phyloP scores from a whole-genome alignment of 2,113 vertebrate genomes.

The Hippocampus abdominalis region DNA sequence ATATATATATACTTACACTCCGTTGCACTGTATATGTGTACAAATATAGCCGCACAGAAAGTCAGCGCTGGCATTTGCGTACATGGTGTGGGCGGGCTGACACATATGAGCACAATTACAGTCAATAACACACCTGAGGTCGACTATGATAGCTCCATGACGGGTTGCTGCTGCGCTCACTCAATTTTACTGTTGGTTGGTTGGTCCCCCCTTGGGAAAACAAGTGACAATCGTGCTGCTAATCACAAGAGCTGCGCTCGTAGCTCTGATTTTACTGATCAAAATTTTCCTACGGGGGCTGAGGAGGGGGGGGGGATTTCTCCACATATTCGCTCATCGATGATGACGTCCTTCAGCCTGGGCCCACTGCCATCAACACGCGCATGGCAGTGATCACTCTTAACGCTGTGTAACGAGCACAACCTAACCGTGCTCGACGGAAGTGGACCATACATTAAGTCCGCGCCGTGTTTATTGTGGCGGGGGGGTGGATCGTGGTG shows the following conservation, averaged over 20 bases:
- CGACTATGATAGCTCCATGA: conserved; percentile 38
- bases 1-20: conserved; percentile 58
- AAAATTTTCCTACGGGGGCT: conserved; percentile 21
- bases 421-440: conserved; percentile 35
- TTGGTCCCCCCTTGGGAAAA: conserved; percentile 21
- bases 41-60: conserved; percentile 27
- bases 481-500: background rate
- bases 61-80: background rate
- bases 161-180: conserved; percentile 28
- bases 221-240: conserved; percentile 37
- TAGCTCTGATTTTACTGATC: conserved; percentile 21
- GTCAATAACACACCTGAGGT: conserved; percentile 45
- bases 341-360: conserved; percentile 29
- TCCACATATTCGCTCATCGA: conserved; percentile 33
- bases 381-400: conserved; percentile 6
- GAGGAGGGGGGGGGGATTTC: background rate
- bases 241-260: conserved; percentile 28
- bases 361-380: conserved; percentile 26
- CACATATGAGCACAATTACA: background rate
- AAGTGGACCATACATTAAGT: conserved; percentile 25
- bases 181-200: conserved; percentile 36
- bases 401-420: conserved; percentile 23
- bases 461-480: conserved; percentile 8
- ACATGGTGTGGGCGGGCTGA: background rate
- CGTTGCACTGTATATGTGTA: conserved; percentile 47